Conservation (phyloP, 2,797 vertebrate species). For the Erethizon dorsatum region DNA sequence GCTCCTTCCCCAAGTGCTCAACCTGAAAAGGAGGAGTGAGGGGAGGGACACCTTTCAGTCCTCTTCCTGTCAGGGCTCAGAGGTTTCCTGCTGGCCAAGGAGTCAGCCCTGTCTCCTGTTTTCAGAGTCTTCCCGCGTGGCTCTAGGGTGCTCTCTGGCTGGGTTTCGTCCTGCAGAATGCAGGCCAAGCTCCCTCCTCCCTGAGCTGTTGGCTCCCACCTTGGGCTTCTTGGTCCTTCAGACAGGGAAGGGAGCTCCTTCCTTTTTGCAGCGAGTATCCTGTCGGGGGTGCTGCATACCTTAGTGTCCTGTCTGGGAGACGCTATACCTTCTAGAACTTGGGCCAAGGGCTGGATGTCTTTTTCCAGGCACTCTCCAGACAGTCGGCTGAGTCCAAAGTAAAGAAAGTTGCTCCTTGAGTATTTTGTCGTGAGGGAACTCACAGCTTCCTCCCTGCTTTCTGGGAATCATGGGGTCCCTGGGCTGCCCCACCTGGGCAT, state of each 20-base stretch:
- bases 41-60: not conserved
- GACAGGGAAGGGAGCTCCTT: not conserved
- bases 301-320: not conserved
- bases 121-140: not conserved
- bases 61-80: not conserved
- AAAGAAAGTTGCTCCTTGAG: not conserved
- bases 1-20: not conserved
- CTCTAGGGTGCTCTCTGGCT: not conserved
- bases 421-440: slow-evolving; percentile 13
- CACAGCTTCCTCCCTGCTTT: slow-evolving; percentile 50
- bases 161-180: not conserved
- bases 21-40: not conserved
- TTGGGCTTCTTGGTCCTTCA: not conserved
- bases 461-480: slow-evolving; percentile 60
- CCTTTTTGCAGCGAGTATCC: not conserved
- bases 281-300: not conserved
- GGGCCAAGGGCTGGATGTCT: not conserved
- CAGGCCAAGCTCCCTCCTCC: not conserved
- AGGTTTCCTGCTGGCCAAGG: slow-evolving; percentile 5
- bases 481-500: slow-evolving; percentile 74
- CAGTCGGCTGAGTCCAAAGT: not conserved
- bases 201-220: not conserved
- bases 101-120: not conserved
- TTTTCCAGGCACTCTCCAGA: not conserved
- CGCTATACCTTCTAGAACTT: not conserved